phyloP scores from a whole-genome alignment of 2,888 invertebrate genomes.

The Colostygia pectinataria region DNA sequence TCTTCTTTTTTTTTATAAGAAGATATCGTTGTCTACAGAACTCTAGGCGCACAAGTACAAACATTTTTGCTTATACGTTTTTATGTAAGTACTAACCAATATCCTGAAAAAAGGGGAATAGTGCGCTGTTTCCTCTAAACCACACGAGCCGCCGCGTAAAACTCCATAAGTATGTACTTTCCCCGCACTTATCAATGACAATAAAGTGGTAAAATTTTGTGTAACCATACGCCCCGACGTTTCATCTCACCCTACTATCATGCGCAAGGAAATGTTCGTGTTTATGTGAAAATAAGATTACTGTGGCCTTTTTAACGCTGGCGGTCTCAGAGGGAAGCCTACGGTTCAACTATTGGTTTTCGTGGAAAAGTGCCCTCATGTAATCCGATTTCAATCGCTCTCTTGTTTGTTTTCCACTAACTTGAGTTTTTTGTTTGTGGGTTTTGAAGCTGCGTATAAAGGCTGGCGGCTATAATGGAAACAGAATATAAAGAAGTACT shows the following conservation, averaged over 20 bases:
- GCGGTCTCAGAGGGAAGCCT: conserved; percentile 1
- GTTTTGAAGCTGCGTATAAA: too few relatives aligned
- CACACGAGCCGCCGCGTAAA: conserved; percentile 8
- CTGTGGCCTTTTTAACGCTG: conserved; percentile 4
- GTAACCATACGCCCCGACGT: conserved; percentile 11
- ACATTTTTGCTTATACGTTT: not conserved
- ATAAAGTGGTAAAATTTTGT: conserved; percentile 24
- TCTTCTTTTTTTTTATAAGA: too few relatives aligned
- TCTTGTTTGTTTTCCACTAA: conserved; percentile 42
- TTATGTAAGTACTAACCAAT: conserved; percentile 2
- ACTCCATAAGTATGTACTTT: conserved; percentile 9
- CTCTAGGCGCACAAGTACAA: too few relatives aligned
- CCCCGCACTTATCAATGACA: conserved; percentile 21
- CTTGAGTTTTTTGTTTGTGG: conserved; percentile 7
- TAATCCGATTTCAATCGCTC: conserved; percentile 52
- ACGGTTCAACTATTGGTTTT: conserved; percentile 14
- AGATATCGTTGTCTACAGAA: too few relatives aligned
- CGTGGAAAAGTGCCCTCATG: conserved; percentile 42
- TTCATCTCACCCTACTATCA: conserved; percentile 15
- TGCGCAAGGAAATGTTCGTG: conserved; percentile 17
- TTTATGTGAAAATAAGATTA: conserved; percentile 18
- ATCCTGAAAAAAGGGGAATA: conserved; percentile 16
- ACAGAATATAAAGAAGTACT: too few relatives aligned
- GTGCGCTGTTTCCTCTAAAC: conserved; percentile 3
- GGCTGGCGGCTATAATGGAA: too few relatives aligned